Evolutionary conservation across 1,140 invertebrate genomes (phyloP).

Genomic region (Periplaneta americana): DNA sequence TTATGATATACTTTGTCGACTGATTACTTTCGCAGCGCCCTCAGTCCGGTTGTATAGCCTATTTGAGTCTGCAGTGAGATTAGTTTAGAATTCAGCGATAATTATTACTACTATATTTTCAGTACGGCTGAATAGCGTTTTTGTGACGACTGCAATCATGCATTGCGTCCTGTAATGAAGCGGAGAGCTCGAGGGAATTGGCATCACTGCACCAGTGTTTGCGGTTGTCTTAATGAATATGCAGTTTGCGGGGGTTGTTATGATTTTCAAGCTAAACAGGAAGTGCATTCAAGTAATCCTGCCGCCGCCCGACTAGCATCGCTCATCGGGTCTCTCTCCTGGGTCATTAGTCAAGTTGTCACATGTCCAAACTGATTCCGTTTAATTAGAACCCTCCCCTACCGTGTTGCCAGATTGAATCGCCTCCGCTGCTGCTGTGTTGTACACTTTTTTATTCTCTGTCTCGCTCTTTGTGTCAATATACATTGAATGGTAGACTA

Average conservation of each 20-base stretch:
- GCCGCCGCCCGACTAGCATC: background rate
- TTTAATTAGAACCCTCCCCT: background rate
- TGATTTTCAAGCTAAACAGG: background rate
- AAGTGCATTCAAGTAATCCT: background rate
- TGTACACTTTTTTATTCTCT: background rate
- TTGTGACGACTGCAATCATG: background rate
- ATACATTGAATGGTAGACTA: background rate
- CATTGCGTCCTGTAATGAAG: background rate
- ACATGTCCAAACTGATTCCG: background rate
- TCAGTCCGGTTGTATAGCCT: too few relatives aligned
- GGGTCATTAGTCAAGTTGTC: background rate
- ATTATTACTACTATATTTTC: background rate
- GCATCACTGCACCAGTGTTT: background rate
- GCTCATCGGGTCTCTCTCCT: background rate
- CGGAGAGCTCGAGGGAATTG: background rate
- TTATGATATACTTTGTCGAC: too few relatives aligned
- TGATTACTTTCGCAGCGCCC: too few relatives aligned
- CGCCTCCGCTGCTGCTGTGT: background rate
- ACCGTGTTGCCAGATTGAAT: background rate
- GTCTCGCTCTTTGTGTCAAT: background rate
- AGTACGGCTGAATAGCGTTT: background rate
- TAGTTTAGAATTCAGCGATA: too few relatives aligned
- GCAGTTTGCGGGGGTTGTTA: background rate
- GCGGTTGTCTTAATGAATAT: background rate
- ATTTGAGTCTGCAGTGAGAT: too few relatives aligned